phyloP scores from a whole-genome alignment of 2,797 vertebrate species.

The Crenichthys baileyi region DNA sequence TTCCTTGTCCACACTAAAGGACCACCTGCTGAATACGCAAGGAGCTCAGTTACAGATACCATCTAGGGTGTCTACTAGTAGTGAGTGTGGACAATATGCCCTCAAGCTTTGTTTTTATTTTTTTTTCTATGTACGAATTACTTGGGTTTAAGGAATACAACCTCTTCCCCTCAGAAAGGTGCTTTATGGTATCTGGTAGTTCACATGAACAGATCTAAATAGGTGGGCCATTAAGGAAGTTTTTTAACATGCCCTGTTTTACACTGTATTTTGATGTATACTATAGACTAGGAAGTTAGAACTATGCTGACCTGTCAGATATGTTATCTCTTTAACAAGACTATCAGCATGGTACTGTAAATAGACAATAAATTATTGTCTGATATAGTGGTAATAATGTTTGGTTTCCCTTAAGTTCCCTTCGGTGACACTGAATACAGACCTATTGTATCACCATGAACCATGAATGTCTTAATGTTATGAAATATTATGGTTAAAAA shows the following conservation, averaged over 20 bases:
- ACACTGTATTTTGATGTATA: neutral
- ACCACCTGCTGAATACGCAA: neutral
- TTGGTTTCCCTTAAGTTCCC: neutral
- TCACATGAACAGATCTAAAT: neutral
- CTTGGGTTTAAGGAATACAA: neutral
- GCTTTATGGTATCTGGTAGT: neutral
- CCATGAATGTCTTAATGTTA: no score
- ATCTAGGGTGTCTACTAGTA: neutral
- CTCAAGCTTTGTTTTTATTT: neutral
- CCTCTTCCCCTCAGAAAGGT: neutral
- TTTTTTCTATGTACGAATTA: no score
- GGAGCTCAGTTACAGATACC: neutral
- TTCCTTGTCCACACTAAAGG: neutral
- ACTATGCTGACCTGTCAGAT: neutral
- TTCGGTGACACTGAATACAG: neutral
- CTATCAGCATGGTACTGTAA: neutral
- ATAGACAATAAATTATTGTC: neutral
- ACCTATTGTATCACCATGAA: neutral
- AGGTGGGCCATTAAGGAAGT: neutral
- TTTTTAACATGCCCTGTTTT: neutral
- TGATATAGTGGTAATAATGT: no score
- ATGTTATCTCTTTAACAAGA: neutral
- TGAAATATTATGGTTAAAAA: neutral
- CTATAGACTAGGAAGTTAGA: neutral
- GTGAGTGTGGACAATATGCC: neutral